phyloP scores from a whole-genome alignment of 2,888 invertebrate genomes.

The Drosophila stalkeri region DNA sequence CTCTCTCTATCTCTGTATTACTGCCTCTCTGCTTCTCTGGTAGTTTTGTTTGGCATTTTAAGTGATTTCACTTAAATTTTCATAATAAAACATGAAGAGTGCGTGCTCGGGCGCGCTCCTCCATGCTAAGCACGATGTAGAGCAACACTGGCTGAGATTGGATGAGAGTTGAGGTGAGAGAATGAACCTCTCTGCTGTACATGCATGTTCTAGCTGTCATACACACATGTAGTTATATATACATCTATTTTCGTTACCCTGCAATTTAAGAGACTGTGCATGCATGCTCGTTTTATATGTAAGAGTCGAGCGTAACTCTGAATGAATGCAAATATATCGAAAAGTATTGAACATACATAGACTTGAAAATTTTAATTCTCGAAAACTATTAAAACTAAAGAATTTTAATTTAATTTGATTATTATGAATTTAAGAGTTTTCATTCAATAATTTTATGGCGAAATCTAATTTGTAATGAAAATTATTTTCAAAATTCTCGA shows the following conservation, averaged over 20 bases:
- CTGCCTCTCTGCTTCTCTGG: background rate
- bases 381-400: background rate
- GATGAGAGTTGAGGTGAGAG: conserved; percentile 3
- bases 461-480: too few relatives aligned
- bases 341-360: too few relatives aligned
- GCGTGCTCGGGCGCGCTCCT: conserved; percentile 67
- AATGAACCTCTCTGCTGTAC: conserved; percentile 1
- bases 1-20: too few relatives aligned
- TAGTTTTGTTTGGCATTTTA: conserved; percentile 78
- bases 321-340: background rate
- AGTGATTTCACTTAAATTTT: conserved; percentile 83
- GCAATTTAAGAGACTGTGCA: too few relatives aligned
- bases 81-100: conserved; percentile 77
- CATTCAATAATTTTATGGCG: too few relatives aligned
- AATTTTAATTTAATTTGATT: too few relatives aligned
- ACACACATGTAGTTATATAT: conserved; percentile 36
- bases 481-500: background rate
- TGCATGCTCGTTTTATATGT: too few relatives aligned
- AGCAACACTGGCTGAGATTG: conserved; percentile 3
- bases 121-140: conserved; percentile 40
- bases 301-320: too few relatives aligned
- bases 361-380: background rate
- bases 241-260: background rate
- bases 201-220: conserved; percentile 68
- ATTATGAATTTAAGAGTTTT: too few relatives aligned